Evolutionary conservation across 2,888 invertebrate genomes (phyloP).

Genomic region (Harmothoe impar): DNA sequence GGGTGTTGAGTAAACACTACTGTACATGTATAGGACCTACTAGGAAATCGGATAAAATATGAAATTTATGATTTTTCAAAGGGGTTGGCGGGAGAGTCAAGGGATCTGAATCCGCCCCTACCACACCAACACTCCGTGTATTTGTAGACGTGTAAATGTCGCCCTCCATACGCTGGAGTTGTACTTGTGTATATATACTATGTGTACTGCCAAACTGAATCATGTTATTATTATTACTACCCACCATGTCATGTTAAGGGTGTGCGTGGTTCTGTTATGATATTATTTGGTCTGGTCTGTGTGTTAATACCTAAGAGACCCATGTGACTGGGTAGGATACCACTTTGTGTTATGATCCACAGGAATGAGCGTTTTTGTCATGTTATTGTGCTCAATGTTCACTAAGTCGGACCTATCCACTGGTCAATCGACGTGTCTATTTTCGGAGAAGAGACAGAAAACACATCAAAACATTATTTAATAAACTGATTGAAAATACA

Average conservation of each 20-base stretch:
- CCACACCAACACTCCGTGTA: no score
- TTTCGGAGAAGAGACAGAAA: constrained; percentile 12
- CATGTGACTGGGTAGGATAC: not conserved
- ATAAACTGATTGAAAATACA: constrained; percentile 5
- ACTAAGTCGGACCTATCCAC: not conserved
- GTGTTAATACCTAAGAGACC: not conserved
- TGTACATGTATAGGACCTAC: no score
- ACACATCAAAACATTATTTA: not conserved
- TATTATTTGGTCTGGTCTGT: not conserved
- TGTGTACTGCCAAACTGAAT: not conserved
- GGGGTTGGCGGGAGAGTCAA: no score
- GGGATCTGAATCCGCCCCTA: no score
- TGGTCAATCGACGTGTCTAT: not conserved
- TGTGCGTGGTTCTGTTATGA: not conserved
- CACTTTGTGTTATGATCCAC: not conserved
- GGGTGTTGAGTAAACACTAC: no score
- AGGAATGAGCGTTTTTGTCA: constrained; percentile 30
- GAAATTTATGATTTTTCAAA: no score
- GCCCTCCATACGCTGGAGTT: not conserved
- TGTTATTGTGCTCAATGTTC: constrained; percentile 42
- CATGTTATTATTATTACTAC: constrained; percentile 23
- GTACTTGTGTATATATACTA: not conserved
- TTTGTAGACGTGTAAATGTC: not conserved
- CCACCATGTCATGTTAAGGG: constrained; percentile 31
- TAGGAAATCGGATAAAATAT: no score